Evolutionary conservation across 2,797 vertebrate species (phyloP), one percentile per base, ranked within the genome.

Genomic region (Nannoperca obscura): DNA sequence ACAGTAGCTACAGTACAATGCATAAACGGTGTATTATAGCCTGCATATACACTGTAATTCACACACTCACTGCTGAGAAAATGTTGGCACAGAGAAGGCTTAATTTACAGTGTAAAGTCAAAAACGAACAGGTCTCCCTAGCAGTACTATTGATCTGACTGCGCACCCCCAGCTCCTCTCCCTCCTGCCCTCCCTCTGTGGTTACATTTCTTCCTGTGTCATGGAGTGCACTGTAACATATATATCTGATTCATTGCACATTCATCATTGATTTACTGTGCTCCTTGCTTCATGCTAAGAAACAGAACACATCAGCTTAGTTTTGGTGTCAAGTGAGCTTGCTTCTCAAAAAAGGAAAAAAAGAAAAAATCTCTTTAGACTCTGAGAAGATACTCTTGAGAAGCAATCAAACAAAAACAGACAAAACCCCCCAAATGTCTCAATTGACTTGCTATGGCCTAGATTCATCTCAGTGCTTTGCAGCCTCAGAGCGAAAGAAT

Each of bases 131-230:
- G 77, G 80, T 86, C 75, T 86, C 79, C 82, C 76, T 61, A 47
- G 78, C 83, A 76, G 74, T 34, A 38, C 79, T 89, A 91, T 90
- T 85, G 90, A 91, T 92, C 85, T 77, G 60, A 42, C 53, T 74
- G 57, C 66, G 46, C 61, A 17, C 67, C 30, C 63, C 62, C 52
- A 0, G n/a, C 49, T 13, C 69, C 17, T 32, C 54, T 55, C 42
- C 40, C 36, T 54, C 40, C 59, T 44, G 59, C 72, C 65, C 71
- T 74, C 74, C 81, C 78, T 82, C 86, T 89, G 86, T 86, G 92
- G 91, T 90, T 91, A 90, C 88, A 89, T 89, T 89, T 89, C 89
- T 91, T 94, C 91, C 91, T 94, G 92, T 93, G 88, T 90, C 86
- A 90, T 65, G 20, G 83, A 86, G 83, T 79, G 88, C 92, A 80